Percentiles rank a stretch among this genome's conserved stretches.
These are phyloP conservation scores for Otis tarda DNA, from an alignment of 2,113 vertebrate genomes.

Conservation along the genomic window DNA sequence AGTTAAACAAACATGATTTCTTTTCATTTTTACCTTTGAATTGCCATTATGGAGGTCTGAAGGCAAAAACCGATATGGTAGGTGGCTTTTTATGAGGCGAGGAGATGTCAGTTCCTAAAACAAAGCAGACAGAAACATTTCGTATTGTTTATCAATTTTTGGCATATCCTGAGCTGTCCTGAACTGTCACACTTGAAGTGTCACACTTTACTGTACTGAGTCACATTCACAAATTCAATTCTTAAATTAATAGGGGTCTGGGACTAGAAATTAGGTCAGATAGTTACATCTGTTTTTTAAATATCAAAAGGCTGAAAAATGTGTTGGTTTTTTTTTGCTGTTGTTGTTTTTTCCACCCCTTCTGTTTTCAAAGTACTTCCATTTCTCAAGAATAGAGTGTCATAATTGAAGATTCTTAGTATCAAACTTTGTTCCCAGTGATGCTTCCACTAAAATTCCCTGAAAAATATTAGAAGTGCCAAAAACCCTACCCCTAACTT, in stretches of 20 bases:
- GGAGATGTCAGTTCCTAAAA: constrained; percentile 92
- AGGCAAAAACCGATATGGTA: constrained; percentile 94
- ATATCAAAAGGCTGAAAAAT: neutral
- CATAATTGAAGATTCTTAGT: neutral
- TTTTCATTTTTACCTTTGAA: constrained; percentile 84
- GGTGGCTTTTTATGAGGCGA: constrained; percentile 97
- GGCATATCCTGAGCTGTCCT: neutral
- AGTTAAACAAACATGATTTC: neutral
- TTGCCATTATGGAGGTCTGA: constrained; percentile 92
- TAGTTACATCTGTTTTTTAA: neutral
- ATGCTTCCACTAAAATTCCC: neutral
- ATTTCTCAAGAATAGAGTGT: neutral
- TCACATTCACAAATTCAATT: neutral
- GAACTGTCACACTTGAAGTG: neutral
- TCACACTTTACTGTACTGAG: neutral
- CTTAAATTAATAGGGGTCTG: neutral
- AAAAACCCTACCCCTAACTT: neutral
- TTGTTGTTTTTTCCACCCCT: neutral
- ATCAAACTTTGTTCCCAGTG: neutral
- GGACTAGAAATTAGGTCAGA: neutral
- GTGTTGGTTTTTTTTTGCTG: rapidly evolving
- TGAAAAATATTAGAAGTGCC: neutral
- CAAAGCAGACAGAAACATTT: neutral
- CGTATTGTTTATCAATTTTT: neutral
- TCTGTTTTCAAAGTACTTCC: neutral